Conservation (phyloP, 2,113 vertebrate genomes). For the Poeciliopsis prolifica region DNA sequence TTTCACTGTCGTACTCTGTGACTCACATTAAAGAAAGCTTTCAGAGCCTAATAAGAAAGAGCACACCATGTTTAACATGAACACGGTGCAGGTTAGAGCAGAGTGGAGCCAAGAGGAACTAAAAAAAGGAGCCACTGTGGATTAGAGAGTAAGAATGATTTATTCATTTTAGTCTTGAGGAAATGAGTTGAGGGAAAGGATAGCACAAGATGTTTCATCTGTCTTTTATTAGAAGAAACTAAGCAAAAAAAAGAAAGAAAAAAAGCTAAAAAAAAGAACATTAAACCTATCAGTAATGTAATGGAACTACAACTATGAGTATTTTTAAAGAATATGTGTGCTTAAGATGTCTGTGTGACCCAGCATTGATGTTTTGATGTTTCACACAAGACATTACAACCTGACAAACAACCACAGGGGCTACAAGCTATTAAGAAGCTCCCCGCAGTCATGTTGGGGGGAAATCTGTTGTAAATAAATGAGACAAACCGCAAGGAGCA, state of each 20-base stretch:
- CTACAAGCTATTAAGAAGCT: constrained; percentile 30
- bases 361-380: constrained; percentile 42
- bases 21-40: constrained; percentile 4
- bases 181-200: background rate
- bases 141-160: constrained; percentile 9
- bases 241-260: background rate
- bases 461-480: constrained; percentile 37
- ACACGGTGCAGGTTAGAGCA: constrained; percentile 22
- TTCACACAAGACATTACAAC: constrained; percentile 45
- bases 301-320: background rate
- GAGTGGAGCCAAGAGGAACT: background rate
- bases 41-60: constrained; percentile 15
- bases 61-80: constrained; percentile 18
- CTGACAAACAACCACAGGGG: constrained; percentile 48
- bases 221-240: background rate
- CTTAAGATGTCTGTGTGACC: constrained; percentile 46
- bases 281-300: background rate
- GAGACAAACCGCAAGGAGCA: constrained; percentile 14
- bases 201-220: background rate
- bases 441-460: constrained; percentile 32
- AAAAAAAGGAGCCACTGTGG: constrained; percentile 45
- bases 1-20: constrained; percentile 2
- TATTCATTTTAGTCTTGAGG: background rate
- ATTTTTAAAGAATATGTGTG: constrained; percentile 35
- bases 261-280: background rate